These are phyloP conservation scores for Castor canadensis DNA, from an alignment of 2,113 vertebrate species.

Conservation along the genomic window DNA sequence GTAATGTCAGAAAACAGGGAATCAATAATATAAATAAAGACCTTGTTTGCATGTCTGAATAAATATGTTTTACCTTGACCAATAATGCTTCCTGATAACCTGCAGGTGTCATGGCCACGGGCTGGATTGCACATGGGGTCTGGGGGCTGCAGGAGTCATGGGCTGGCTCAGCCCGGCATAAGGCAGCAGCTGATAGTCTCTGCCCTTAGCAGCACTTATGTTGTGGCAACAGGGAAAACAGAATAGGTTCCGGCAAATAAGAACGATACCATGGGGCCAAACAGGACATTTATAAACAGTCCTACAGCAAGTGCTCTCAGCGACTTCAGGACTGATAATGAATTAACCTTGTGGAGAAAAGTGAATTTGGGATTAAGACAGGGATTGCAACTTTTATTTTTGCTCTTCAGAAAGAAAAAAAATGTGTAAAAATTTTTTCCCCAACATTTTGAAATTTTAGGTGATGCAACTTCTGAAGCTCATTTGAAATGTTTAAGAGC, in stretches of 20 bases:
- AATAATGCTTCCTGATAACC: slow-evolving; percentile 47
- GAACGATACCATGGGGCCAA: slow-evolving; percentile 63
- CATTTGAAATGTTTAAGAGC: background rate
- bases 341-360: slow-evolving; percentile 47
- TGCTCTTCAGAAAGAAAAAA: background rate
- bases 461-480: slow-evolving; percentile 56
- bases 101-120: slow-evolving; percentile 12
- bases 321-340: slow-evolving; percentile 59
- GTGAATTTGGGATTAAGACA: background rate
- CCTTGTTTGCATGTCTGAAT: slow-evolving; percentile 40
- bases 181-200: slow-evolving; percentile 11
- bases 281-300: slow-evolving; percentile 70
- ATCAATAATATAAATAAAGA: slow-evolving; percentile 61
- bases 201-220: slow-evolving; percentile 78
- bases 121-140: slow-evolving; percentile 61
- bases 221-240: slow-evolving; percentile 79
- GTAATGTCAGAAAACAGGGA: slow-evolving; percentile 63
- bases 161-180: slow-evolving; percentile 51
- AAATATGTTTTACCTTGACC: slow-evolving; percentile 73
- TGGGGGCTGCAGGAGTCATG: slow-evolving; percentile 54
- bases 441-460: background rate
- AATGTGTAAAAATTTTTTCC: background rate
- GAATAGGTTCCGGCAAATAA: slow-evolving; percentile 61
- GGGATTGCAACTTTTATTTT: background rate
- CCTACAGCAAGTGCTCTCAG: slow-evolving; percentile 47